Percentiles rank a stretch among this genome's conserved stretches.
Conservation (phyloP, 2,113 vertebrate species). For the Damaliscus lunatus region DNA sequence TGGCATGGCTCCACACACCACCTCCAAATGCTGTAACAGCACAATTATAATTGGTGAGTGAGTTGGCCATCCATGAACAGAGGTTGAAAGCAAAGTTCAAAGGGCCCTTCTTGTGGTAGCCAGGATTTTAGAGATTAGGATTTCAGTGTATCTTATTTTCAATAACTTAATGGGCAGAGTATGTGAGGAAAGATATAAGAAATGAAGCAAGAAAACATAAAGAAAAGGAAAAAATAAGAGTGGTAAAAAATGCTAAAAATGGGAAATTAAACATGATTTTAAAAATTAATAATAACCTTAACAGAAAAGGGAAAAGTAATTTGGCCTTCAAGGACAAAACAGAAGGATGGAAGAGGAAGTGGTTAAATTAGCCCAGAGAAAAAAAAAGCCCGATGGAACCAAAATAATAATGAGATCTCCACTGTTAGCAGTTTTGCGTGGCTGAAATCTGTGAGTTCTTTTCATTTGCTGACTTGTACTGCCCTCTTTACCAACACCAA, state of each 20-base stretch:
- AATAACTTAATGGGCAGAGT: background rate
- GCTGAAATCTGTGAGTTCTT: background rate
- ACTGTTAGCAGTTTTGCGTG: background rate
- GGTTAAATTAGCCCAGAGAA: background rate
- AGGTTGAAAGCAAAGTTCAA: background rate
- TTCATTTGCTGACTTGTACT: background rate
- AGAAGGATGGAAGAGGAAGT: background rate
- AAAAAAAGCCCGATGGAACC: background rate
- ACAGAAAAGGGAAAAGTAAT: background rate
- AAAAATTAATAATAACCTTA: constrained; percentile 9
- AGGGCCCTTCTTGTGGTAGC: background rate
- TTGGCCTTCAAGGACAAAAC: constrained; percentile 24
- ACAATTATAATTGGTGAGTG: background rate
- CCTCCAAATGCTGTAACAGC: background rate
- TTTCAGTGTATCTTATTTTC: background rate
- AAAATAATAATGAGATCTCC: background rate
- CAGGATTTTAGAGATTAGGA: constrained; percentile 13
- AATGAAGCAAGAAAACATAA: background rate
- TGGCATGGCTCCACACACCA: background rate
- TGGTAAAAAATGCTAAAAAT: background rate
- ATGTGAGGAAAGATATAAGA: background rate
- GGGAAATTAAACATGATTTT: background rate
- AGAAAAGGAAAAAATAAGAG: background rate
- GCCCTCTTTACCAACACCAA: constrained; percentile 1
- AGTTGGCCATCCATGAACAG: background rate